Percentiles rank a stretch among this genome's conserved stretches.
Evolutionary conservation across 2,113 vertebrate species (phyloP).

Genomic region (Raja brachyura): DNA sequence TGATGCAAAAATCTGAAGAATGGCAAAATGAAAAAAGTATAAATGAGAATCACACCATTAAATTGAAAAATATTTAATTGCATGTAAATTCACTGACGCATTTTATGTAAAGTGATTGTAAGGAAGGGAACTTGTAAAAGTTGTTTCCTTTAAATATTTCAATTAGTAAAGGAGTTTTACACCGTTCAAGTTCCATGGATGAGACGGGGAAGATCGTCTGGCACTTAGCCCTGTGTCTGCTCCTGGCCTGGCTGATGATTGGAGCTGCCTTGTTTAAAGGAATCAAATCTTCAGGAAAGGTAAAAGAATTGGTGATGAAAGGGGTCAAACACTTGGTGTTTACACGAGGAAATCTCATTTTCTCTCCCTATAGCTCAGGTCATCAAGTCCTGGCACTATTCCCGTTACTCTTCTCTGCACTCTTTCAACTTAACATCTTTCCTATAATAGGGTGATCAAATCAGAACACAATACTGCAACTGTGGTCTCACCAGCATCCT

Average conservation of each 20-base stretch:
- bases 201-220: slow-evolving; percentile 80
- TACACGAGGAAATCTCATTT: too few species aligned
- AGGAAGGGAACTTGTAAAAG: too few species aligned
- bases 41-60: neutral
- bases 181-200: slow-evolving; percentile 66
- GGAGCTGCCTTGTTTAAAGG: slow-evolving; percentile 73
- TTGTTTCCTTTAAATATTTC: neutral
- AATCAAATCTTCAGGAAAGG: slow-evolving; percentile 94
- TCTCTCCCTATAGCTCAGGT: too few species aligned
- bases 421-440: too few species aligned
- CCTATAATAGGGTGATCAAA: too few species aligned
- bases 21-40: neutral
- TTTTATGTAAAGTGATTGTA: neutral
- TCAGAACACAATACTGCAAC: too few species aligned
- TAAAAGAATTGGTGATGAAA: too few species aligned
- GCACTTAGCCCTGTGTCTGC: slow-evolving; percentile 86
- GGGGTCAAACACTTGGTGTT: neutral
- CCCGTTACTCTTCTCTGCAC: too few species aligned
- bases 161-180: slow-evolving; percentile 68
- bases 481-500: too few species aligned
- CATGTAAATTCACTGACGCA: neutral
- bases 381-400: too few species aligned
- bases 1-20: too few species aligned
- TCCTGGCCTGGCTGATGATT: slow-evolving; percentile 73
- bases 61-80: neutral